Conservation (phyloP, 2,888 invertebrate species). For the Zeuzera pyrina region DNA sequence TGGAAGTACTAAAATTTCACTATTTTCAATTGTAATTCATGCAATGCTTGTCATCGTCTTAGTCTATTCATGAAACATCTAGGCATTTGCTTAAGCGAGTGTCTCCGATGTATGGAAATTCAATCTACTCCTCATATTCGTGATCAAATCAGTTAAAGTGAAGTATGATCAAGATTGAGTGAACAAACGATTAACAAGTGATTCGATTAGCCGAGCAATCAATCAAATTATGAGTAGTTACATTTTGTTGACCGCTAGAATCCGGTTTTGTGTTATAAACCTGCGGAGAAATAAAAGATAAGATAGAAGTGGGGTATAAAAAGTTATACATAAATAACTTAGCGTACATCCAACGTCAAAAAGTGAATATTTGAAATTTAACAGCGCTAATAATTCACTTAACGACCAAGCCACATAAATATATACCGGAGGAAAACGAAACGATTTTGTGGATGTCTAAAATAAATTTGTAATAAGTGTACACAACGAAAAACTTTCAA, state of each 20-base stretch:
- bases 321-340: conserved; percentile 36
- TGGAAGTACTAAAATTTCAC: conserved; percentile 10
- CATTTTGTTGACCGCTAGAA: conserved; percentile 72
- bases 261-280: conserved; percentile 74
- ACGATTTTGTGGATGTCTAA: conserved; percentile 15
- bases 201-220: conserved; percentile 64
- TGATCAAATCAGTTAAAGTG: conserved; percentile 57
- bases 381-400: conserved; percentile 29
- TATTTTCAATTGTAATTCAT: conserved; percentile 44
- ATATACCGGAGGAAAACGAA: conserved; percentile 12
- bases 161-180: conserved; percentile 61
- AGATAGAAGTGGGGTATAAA: conserved; percentile 60
- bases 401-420: conserved; percentile 50
- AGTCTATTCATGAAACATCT: conserved; percentile 33
- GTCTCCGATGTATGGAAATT: conserved; percentile 35
- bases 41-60: conserved; percentile 35
- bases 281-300: conserved; percentile 70
- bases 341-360: conserved; percentile 41
- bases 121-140: conserved; percentile 53
- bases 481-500: conserved; percentile 14
- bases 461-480: conserved; percentile 10
- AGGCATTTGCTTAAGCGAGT: conserved; percentile 51
- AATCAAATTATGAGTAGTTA: conserved; percentile 60
- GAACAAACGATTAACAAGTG: conserved; percentile 57
- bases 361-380: conserved; percentile 29